Evolutionary conservation across 2,113 vertebrate genomes (phyloP).

Genomic region (Lichenostomus cassidix): DNA sequence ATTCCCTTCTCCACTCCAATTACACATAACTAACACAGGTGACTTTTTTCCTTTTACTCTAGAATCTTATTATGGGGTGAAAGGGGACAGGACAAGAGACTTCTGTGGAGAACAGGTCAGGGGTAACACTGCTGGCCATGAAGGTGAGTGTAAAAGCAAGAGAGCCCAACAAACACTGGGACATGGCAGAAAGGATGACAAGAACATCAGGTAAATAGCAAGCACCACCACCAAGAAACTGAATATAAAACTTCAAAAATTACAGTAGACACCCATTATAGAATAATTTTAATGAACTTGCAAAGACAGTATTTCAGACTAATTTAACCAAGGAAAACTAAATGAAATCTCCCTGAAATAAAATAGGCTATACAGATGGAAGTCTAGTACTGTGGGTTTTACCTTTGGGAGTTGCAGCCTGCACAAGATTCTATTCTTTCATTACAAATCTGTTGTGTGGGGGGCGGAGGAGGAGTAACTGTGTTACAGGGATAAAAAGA

Average conservation of each 20-base stretch:
- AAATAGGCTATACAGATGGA: slow-evolving; percentile 76
- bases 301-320: slow-evolving; percentile 53
- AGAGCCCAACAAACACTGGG: not conserved
- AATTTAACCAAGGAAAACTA: slow-evolving; percentile 68
- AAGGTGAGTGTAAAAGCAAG: not conserved
- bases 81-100: not conserved
- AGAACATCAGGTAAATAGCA: not conserved
- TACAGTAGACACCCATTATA: not conserved
- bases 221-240: not conserved
- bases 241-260: not conserved
- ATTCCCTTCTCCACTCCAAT: not conserved
- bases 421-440: slow-evolving; percentile 79
- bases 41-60: not conserved
- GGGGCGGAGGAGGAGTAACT: slow-evolving; percentile 75
- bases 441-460: slow-evolving; percentile 82
- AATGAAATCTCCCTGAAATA: slow-evolving; percentile 63
- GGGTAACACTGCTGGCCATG: not conserved
- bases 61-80: not conserved
- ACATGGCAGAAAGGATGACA: not conserved
- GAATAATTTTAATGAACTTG: slow-evolving; percentile 24
- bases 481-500: slow-evolving; percentile 71
- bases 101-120: not conserved
- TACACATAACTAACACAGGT: not conserved
- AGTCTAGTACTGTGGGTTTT: slow-evolving; percentile 78
- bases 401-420: slow-evolving; percentile 77